Evolutionary conservation across 1,140 invertebrate species (phyloP), one percentile per base, ranked within the genome.

Genomic region (Macrocentrus cingulum): DNA sequence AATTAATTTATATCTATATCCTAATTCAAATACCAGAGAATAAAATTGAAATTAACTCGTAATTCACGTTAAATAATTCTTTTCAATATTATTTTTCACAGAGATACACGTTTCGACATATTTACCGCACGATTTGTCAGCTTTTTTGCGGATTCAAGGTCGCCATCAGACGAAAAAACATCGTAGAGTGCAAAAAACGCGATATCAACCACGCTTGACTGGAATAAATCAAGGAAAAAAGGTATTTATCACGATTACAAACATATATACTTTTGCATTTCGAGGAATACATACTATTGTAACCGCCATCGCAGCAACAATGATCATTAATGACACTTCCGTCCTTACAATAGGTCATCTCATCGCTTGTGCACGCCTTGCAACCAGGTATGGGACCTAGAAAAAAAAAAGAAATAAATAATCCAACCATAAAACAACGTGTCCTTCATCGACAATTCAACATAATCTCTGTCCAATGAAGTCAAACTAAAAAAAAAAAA

Each of bases 261-360:
- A 15, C 32, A 19, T 18, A 8, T 45, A 36, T 25, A 49, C 48
- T 34, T 20, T 5, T 20, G n/a, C 20, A 51, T 52, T 44, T 44
- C 36, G 34, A 46, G 29, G 45, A 52, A 34, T 52, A 68, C 68
- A 41, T 32, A 79, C 75, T 68, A 51, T 78, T 71, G 60, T 64
- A 71, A 32, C 59, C 65, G 45, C 80, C 75, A 71, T 89, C 86
- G 76, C 87, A 89, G 74, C 86, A 88, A 74, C 87, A 88, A 72
- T 89, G 87, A 74, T 89, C 87, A 19, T 83, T 81, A 57, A 89
- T 79, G 57, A 88, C 82, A 46, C 83, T 81, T 5, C 71, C 77
- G 59, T 84, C 78, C 58, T 80, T 74, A 71, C 87, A 89, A 75
- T 89, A 88, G 57, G 76, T 80, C 65, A 84, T 81, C 73, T 89